These are phyloP conservation scores for Oreocharis arfaki DNA, from an alignment of 2,113 vertebrate genomes.

Conservation along the genomic window DNA sequence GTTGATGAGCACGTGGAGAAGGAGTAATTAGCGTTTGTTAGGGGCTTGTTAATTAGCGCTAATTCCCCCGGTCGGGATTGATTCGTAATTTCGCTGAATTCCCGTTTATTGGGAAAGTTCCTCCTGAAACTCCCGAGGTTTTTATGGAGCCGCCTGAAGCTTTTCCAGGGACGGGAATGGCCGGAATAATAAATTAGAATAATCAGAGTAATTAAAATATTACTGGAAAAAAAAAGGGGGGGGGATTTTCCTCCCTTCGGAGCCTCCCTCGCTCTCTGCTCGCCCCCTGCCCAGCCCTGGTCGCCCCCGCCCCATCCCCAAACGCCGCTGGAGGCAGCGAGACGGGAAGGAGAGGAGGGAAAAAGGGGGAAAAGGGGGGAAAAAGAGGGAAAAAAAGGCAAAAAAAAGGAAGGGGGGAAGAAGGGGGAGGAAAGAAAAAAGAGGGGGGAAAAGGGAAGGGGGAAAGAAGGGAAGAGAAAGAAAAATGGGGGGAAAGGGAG, in stretches of 20 bases:
- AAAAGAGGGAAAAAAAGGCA: too few species aligned
- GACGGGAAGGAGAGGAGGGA: background rate
- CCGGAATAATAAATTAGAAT: background rate
- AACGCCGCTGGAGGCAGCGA: slow-evolving; percentile 20
- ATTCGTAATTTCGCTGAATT: background rate
- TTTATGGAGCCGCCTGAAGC: background rate
- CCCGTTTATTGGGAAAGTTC: slow-evolving; percentile 32
- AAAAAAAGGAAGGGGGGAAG: background rate
- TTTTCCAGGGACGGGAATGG: background rate
- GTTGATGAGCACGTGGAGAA: slow-evolving; percentile 27
- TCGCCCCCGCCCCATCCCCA: slow-evolving; percentile 47
- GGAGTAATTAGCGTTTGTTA: slow-evolving; percentile 47
- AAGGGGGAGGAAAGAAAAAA: background rate
- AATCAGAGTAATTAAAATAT: background rate
- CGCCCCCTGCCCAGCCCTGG: slow-evolving; percentile 23
- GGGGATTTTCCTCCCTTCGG: background rate
- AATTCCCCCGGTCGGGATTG: background rate
- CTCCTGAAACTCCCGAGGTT: background rate
- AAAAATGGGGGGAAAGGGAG: too few species aligned
- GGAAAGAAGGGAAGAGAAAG: too few species aligned
- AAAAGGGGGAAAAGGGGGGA: too few species aligned
- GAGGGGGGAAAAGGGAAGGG: too few species aligned
- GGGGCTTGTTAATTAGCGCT: slow-evolving; percentile 44
- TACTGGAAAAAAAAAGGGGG: background rate
- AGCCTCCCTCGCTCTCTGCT: slow-evolving; percentile 68